Evolutionary conservation across 2,888 invertebrate species (phyloP).

Genomic region (Eugnorisma glareosa): DNA sequence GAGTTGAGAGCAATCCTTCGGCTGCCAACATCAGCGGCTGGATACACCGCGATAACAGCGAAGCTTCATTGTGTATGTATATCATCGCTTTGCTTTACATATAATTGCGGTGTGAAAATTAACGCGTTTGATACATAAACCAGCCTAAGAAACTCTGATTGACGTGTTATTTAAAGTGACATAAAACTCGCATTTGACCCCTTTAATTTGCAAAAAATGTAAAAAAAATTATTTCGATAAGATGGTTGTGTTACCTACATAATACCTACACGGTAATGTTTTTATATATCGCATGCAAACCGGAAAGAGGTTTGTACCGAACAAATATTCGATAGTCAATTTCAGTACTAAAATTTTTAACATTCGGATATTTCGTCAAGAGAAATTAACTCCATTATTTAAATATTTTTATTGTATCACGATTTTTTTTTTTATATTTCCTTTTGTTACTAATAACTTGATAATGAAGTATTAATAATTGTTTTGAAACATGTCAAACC

Average conservation of each 20-base stretch:
- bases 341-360: no score
- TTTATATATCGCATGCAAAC: background rate
- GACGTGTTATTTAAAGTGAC: slow-evolving; percentile 8
- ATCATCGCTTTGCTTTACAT: slow-evolving; percentile 5
- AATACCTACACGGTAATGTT: background rate
- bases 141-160: slow-evolving; percentile 5
- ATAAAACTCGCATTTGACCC: background rate
- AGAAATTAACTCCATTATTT: background rate
- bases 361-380: background rate
- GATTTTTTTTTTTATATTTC: background rate
- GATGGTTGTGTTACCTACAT: background rate
- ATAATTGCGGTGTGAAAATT: slow-evolving; percentile 11
- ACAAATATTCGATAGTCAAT: no score
- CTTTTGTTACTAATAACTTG: background rate
- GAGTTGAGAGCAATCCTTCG: slow-evolving; percentile 47
- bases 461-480: background rate
- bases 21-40: slow-evolving; percentile 36
- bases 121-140: background rate
- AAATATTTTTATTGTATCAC: background rate
- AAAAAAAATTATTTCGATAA: background rate
- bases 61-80: slow-evolving; percentile 23
- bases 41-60: slow-evolving; percentile 38
- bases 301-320: background rate
- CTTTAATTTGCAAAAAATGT: background rate
- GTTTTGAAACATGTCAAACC: background rate